These are phyloP conservation scores for Pimpla rufipes DNA, from an alignment of 2,888 invertebrate species.

Conservation along the genomic window DNA sequence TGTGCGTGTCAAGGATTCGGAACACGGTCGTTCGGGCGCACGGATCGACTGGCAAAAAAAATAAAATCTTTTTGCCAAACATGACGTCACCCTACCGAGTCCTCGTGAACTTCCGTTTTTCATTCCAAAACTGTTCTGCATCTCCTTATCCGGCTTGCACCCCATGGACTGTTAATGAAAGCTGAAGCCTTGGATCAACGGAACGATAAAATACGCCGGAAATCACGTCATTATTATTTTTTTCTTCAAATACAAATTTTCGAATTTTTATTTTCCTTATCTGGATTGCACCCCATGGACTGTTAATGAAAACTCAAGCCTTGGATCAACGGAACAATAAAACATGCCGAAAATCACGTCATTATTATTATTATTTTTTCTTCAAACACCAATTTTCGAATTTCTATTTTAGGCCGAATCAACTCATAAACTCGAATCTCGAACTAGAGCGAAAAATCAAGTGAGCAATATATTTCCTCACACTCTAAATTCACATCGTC, in stretches of 20 bases:
- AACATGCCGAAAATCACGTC: neutral
- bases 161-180: neutral
- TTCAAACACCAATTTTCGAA: no score
- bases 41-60: slow-evolving; percentile 51
- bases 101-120: slow-evolving; percentile 39
- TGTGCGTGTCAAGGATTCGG: slow-evolving; percentile 78
- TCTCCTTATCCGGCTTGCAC: neutral
- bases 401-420: no score
- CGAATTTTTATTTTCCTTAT: no score
- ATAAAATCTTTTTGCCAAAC: slow-evolving; percentile 47
- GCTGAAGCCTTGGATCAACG: neutral
- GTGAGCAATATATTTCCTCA: neutral
- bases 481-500: slow-evolving; percentile 50
- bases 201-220: neutral
- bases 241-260: no score
- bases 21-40: slow-evolving; percentile 72
- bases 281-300: neutral
- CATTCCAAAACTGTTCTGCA: neutral
- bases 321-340: neutral
- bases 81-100: slow-evolving; percentile 25
- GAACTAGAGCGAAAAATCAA: no score
- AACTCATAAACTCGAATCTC: no score
- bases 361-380: no score
- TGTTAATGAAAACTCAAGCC: neutral
- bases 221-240: no score